Percentiles rank a stretch among this genome's conserved stretches.
Conservation (phyloP, 2,113 vertebrate genomes). For the Centropus bengalensis region DNA sequence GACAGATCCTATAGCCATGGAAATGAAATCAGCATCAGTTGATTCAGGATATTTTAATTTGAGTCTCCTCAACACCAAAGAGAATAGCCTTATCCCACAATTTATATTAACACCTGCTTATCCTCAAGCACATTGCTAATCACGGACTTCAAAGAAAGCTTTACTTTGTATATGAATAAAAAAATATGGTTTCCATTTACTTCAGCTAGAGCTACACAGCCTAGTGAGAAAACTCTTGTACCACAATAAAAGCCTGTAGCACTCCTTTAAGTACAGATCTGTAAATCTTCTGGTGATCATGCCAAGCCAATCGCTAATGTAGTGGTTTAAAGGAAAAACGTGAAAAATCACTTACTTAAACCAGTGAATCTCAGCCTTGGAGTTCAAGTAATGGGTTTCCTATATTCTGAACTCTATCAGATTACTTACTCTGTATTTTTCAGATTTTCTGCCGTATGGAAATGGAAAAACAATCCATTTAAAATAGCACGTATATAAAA, state of each 20-base stretch:
- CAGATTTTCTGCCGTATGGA: background rate
- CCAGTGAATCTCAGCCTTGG: background rate
- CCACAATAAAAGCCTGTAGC: background rate
- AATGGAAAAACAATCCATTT: background rate
- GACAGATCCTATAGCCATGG: background rate
- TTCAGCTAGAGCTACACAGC: background rate
- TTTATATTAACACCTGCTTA: background rate
- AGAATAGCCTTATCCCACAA: background rate
- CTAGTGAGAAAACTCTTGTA: background rate
- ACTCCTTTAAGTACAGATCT: background rate
- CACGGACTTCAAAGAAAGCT: constrained; percentile 6
- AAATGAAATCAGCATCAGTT: background rate
- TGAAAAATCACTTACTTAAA: background rate
- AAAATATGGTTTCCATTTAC: background rate
- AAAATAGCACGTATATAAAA: background rate
- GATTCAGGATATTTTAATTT: background rate
- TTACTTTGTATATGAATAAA: background rate
- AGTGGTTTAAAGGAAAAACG: background rate
- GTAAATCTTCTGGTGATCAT: background rate
- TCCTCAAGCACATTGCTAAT: background rate
- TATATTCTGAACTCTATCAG: background rate
- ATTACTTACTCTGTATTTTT: background rate
- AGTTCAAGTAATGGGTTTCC: background rate
- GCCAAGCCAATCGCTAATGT: background rate
- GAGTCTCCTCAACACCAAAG: background rate